A percentile compares a stretch with the other conserved stretches of the same genome.
Evolutionary conservation across 2,888 invertebrate genomes (phyloP).

Genomic region (Dicranocentrus wangi): DNA sequence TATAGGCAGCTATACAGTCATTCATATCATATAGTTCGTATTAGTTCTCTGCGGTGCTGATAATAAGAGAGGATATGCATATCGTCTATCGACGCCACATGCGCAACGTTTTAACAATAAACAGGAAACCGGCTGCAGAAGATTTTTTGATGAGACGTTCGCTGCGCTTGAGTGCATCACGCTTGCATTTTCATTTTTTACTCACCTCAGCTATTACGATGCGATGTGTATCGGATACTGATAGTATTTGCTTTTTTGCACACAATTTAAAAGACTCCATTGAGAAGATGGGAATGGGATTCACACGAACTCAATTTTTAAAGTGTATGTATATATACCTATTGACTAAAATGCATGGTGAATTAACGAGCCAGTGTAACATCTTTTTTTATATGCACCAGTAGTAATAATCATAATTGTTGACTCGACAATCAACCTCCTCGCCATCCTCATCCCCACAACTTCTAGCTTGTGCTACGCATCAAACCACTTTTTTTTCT

Average conservation of each 20-base stretch:
- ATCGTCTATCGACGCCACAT: too few species aligned
- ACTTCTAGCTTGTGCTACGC: neutral
- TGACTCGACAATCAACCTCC: neutral
- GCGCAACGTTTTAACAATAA: conserved; percentile 26
- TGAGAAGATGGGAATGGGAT: neutral
- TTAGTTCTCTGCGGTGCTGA: too few species aligned
- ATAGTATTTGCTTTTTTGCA: neutral
- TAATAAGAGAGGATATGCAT: neutral
- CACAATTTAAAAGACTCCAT: too few species aligned
- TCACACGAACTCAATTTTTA: conserved; percentile 20
- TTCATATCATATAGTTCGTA: too few species aligned
- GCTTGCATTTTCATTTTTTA: conserved; percentile 8
- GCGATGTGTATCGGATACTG: neutral
- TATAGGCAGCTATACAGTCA: neutral
- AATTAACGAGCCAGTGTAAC: neutral
- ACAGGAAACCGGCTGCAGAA: conserved; percentile 37
- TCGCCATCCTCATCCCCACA: neutral
- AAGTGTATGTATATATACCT: neutral
- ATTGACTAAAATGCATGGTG: neutral
- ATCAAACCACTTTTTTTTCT: conserved; percentile 9
- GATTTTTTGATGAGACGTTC: neutral
- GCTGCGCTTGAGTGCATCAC: conserved; percentile 12
- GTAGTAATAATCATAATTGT: conserved; percentile 8
- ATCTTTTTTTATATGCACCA: neutral
- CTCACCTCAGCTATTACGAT: neutral